Evolutionary conservation across 1,140 invertebrate genomes (phyloP).

Genomic region (Zaprionus inermis): DNA sequence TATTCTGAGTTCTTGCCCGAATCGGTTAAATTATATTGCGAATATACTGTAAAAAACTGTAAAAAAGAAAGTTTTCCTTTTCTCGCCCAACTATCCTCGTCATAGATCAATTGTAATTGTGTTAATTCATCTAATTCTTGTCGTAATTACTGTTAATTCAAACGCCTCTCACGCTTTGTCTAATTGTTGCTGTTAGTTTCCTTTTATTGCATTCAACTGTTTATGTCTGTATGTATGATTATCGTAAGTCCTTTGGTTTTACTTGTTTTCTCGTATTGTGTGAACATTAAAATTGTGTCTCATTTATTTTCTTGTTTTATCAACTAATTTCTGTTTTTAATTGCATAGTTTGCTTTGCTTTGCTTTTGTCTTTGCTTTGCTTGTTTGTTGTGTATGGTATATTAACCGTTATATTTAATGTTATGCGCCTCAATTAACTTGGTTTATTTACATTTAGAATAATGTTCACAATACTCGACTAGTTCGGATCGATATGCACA

Average conservation of each 20-base stretch:
- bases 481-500: slow-evolving; percentile 40
- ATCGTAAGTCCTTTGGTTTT: slow-evolving; percentile 57
- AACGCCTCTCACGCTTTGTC: slow-evolving; percentile 47
- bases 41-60: slow-evolving; percentile 51
- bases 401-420: slow-evolving; percentile 38
- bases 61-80: slow-evolving; percentile 16
- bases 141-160: slow-evolving; percentile 29
- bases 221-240: slow-evolving; percentile 56
- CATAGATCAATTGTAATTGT: slow-evolving; percentile 47
- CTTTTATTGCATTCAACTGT: slow-evolving; percentile 37
- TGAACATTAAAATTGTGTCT: slow-evolving; percentile 75
- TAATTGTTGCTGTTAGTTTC: slow-evolving; percentile 59
- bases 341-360: slow-evolving; percentile 47
- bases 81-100: slow-evolving; percentile 18
- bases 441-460: slow-evolving; percentile 82
- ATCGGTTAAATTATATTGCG: slow-evolving; percentile 45
- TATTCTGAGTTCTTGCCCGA: slow-evolving; percentile 21
- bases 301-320: slow-evolving; percentile 48
- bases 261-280: slow-evolving; percentile 40
- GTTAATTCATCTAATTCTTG: slow-evolving; percentile 60
- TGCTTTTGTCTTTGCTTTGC: slow-evolving; percentile 13
- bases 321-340: slow-evolving; percentile 30
- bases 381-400: slow-evolving; percentile 21
- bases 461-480: slow-evolving; percentile 70
- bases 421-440: slow-evolving; percentile 51